A percentile compares a stretch with the other conserved stretches of the same genome.
Evolutionary conservation across 2,888 invertebrate genomes (phyloP).

Genomic region (Timema podura): DNA sequence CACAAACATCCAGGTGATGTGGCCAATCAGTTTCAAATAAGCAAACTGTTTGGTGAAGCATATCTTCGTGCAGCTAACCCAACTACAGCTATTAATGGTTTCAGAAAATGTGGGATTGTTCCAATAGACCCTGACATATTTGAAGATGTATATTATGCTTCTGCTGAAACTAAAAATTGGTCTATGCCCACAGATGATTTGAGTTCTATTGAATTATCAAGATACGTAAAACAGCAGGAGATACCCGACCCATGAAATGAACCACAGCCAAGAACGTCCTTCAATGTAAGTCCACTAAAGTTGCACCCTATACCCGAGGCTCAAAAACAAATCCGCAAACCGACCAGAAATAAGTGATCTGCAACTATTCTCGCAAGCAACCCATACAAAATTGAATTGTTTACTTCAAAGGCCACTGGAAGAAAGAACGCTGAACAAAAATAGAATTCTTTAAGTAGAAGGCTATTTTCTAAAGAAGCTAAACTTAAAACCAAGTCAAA

Average conservation of each 20-base stretch:
- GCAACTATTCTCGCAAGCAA: no score
- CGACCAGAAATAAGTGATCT: not conserved
- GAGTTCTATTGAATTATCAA: not conserved
- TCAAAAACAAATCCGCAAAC: not conserved
- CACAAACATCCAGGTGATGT: conserved; percentile 37
- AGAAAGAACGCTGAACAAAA: no score
- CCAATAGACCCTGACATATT: not conserved
- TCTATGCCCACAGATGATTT: not conserved
- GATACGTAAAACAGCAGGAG: not conserved
- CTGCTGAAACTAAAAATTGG: not conserved
- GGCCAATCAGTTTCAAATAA: conserved; percentile 31
- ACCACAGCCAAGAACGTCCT: not conserved
- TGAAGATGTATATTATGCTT: not conserved
- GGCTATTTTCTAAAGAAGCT: no score
- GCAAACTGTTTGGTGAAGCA: conserved; percentile 36
- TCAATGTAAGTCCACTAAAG: not conserved
- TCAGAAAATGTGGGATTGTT: conserved; percentile 27
- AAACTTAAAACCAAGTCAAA: no score
- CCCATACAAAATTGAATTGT: no score
- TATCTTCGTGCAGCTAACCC: conserved; percentile 35
- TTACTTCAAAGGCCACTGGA: no score
- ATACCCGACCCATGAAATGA: not conserved
- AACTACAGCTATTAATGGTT: conserved; percentile 32
- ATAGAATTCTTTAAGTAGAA: no score
- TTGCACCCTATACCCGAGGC: not conserved